A percentile compares a stretch with the other conserved stretches of the same genome.
Evolutionary conservation across 2,888 invertebrate genomes (phyloP).

Genomic region (Branchipolynoe longqiensis): DNA sequence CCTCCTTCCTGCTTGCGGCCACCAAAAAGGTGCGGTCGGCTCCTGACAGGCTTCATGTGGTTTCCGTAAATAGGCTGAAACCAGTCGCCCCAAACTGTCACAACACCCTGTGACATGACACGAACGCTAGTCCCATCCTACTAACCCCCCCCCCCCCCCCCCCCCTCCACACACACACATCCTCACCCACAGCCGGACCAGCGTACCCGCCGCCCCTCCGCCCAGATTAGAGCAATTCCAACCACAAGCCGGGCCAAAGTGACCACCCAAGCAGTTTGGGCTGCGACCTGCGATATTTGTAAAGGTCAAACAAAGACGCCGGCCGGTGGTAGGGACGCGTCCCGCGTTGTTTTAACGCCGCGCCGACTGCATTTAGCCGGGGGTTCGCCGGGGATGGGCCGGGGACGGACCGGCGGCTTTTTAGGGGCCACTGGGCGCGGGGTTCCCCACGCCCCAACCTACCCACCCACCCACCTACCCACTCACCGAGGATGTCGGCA

Average conservation of each 20-base stretch:
- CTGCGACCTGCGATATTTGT: conserved; percentile 34
- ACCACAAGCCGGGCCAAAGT: conserved; percentile 1
- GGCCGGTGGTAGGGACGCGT: background rate
- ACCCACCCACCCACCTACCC: background rate
- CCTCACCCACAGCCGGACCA: no score
- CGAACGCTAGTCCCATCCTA: conserved; percentile 16
- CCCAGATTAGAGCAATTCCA: conserved; percentile 30
- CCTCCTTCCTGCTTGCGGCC: background rate
- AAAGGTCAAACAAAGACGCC: conserved; percentile 35
- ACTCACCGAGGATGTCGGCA: no score
- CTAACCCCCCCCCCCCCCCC: background rate
- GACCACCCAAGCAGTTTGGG: conserved; percentile 51
- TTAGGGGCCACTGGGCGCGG: conserved; percentile 36
- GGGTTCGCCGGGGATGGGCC: background rate
- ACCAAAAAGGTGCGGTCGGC: conserved; percentile 11
- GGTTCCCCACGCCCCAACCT: background rate
- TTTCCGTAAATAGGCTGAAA: conserved; percentile 27
- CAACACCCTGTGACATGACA: no score
- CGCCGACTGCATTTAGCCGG: conserved; percentile 22
- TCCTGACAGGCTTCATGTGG: conserved; percentile 22
- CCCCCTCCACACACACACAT: conserved; percentile 7
- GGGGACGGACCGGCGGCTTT: no score
- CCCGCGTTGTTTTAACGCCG: background rate
- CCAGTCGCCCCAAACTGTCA: conserved; percentile 9
- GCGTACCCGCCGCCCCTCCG: no score